Conservation (phyloP, 2,113 vertebrate species). For the Heteronetta atricapilla region DNA sequence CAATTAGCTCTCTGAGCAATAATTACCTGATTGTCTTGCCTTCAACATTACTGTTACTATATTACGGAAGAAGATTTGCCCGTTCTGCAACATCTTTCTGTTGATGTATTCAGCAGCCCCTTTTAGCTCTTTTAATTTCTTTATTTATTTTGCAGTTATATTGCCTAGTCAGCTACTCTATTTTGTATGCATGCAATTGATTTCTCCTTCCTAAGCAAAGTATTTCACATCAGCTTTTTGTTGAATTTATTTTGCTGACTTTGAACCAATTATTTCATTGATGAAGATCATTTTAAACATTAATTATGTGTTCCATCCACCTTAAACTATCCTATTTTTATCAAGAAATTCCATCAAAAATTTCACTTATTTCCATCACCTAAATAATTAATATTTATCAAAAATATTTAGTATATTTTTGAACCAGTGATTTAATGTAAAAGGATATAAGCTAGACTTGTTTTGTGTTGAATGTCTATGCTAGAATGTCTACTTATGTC, state of each 20-base stretch:
- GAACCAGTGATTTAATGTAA: background rate
- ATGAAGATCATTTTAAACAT: background rate
- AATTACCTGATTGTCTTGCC: conserved; percentile 22
- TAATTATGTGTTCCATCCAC: background rate
- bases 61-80: background rate
- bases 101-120: background rate
- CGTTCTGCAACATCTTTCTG: background rate
- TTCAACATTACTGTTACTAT: background rate
- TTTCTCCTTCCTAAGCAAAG: background rate
- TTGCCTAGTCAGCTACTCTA: background rate
- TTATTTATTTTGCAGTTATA: background rate
- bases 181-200: background rate
- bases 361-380: background rate
- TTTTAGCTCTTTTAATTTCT: background rate
- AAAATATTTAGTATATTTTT: background rate
- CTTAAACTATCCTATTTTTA: background rate
- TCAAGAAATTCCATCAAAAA: background rate
- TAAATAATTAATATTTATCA: background rate
- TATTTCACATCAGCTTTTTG: background rate
- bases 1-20: too few species aligned
- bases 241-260: background rate
- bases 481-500: background rate
- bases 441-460: background rate
- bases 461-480: background rate
- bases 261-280: background rate